phyloP scores from a whole-genome alignment of 2,797 vertebrate genomes.

The Silurus aristotelis region DNA sequence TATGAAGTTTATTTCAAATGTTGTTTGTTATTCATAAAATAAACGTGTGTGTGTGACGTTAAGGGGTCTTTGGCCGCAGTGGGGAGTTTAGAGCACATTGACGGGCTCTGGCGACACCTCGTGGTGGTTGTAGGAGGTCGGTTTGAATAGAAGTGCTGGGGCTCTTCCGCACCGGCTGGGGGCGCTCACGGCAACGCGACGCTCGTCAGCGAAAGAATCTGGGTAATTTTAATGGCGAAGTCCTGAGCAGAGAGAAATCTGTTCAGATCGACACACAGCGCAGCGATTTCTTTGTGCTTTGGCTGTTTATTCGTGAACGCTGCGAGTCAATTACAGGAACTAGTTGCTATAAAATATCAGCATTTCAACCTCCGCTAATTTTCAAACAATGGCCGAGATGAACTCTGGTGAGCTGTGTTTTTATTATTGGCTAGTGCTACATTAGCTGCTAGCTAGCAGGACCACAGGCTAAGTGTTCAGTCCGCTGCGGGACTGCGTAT shows the following conservation, averaged over 20 bases:
- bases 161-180: not conserved
- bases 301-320: not conserved
- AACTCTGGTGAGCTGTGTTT: constrained; percentile 52
- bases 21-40: not conserved
- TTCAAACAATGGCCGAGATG: constrained; percentile 57
- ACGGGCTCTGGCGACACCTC: constrained; percentile 17
- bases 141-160: not conserved
- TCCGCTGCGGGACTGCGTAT: no score
- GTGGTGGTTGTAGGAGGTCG: not conserved
- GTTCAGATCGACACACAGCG: constrained; percentile 2
- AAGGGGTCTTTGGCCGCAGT: not conserved
- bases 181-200: not conserved
- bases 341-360: not conserved
- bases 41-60: no score
- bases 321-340: not conserved
- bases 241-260: constrained; percentile 33
- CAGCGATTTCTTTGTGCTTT: not conserved
- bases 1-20: not conserved
- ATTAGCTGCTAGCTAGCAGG: not conserved
- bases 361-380: not conserved
- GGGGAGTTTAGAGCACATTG: not conserved
- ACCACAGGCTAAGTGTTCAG: not conserved
- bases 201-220: constrained; percentile 17
- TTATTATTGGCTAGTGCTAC: not conserved
- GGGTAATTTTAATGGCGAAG: constrained; percentile 60